Base-by-base conservation (phyloP, 2,113 vertebrate species). In the Tringa solitaria region DNA sequence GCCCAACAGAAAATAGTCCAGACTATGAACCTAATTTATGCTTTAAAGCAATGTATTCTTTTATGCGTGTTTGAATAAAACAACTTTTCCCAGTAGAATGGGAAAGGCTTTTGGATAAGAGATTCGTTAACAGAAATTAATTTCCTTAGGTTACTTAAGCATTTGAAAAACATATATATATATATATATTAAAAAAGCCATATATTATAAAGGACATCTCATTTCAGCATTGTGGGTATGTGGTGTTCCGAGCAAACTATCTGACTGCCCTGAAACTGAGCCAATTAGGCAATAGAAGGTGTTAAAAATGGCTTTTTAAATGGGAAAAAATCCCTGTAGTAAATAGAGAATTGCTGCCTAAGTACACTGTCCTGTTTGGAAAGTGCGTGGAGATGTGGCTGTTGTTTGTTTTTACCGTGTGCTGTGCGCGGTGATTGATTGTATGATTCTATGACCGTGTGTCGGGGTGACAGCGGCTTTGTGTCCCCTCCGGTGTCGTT, bases 341-440 rank as follows among this genome's bases (percentile, higher is more conserved):
- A 43, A 65, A 32, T 39, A 21, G 1, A 6, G 30, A n/a, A 21
- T 39, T 39, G 14, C 9, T 21, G 46, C 23, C 19, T 6, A 21
- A 45, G 45, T 9, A 50, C 46, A 64, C 20, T 6, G n/a, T 50
- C 73, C 12, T 33, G 43, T n/a, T 22, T 46, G 60, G 50, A 33
- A 35, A 28, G 22, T 9, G 16, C 39, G 17, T 60, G 46, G 48
- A 28, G 37, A 23, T 17, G 37, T 69, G 19, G 4, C 3, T 41
- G 50, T 21, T 20, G 45, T 15, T 22, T 1, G 10, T 43, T 23
- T 14, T 19, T 32, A 2, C 11, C 8, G 32, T 14, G 51, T 6
- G 33, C 3, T 2, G 4, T 8, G 61, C 57, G 1, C 5, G 73
- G 43, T n/a, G n/a, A n/a, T n/a, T n/a, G n/a, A n/a, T n/a, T n/a